These are phyloP conservation scores for Hypotaenidia philippensis DNA, from an alignment of 2,797 vertebrate species.

Conservation along the genomic window DNA sequence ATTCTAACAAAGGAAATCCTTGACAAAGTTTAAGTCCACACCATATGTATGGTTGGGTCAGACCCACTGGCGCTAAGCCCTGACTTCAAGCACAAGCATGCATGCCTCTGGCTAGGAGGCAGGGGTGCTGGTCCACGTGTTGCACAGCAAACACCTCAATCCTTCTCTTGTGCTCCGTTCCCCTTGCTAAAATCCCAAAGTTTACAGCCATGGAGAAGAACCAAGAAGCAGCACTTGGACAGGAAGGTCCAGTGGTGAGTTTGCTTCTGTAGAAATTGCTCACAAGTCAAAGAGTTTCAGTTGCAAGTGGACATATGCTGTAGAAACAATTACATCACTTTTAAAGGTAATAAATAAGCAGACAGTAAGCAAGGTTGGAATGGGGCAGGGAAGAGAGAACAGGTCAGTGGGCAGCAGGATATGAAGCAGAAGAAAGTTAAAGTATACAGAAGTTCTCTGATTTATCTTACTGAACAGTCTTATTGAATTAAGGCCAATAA, in stretches of 20 bases:
- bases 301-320: not conserved
- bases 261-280: not conserved
- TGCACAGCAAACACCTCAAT: not conserved
- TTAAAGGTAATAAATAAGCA: not conserved
- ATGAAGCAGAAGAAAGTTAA: not conserved
- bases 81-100: not conserved
- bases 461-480: not conserved
- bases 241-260: not conserved
- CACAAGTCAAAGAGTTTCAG: not conserved
- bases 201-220: not conserved
- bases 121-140: not conserved
- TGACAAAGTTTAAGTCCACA: not conserved
- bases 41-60: rapidly evolving
- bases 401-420: not conserved
- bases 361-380: not conserved
- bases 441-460: not conserved
- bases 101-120: not conserved
- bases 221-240: not conserved
- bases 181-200: not conserved
- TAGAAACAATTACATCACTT: not conserved
- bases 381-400: not conserved
- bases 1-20: not conserved
- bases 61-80: not conserved
- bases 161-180: not conserved
- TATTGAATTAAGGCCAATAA: not conserved